These are phyloP conservation scores for Schlechtendalia chinensis DNA, from an alignment of 1,140 invertebrate species.

Conservation along the genomic window DNA sequence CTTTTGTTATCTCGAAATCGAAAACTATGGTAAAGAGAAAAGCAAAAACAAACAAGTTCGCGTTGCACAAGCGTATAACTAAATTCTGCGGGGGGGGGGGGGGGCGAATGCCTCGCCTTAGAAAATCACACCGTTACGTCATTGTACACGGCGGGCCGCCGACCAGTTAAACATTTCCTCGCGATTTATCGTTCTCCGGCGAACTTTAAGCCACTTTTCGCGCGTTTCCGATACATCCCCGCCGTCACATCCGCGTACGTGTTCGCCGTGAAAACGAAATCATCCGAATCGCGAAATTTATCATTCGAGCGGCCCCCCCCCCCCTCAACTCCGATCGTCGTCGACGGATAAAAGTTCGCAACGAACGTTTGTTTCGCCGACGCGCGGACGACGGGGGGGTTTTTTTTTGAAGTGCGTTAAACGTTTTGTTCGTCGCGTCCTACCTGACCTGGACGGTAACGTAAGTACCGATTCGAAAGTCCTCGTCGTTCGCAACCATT, in stretches of 20 bases:
- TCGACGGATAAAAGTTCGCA: constrained; percentile 28
- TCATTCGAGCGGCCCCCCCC: not conserved
- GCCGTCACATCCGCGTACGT: not conserved
- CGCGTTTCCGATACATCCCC: not conserved
- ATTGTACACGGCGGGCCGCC: not conserved
- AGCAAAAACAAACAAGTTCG: constrained; percentile 11
- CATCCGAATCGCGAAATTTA: constrained; percentile 4
- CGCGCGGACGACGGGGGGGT: too few species aligned
- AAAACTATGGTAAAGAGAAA: not conserved
- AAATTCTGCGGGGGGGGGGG: not conserved
- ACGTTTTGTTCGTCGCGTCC: too few species aligned
- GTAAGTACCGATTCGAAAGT: too few species aligned
- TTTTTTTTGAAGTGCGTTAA: too few species aligned
- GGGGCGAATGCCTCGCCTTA: not conserved
- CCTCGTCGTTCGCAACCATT: too few species aligned
- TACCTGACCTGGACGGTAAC: too few species aligned
- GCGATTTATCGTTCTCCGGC: constrained; percentile 23
- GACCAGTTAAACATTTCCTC: constrained; percentile 30
- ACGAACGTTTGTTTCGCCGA: not conserved
- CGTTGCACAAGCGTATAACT: constrained; percentile 8
- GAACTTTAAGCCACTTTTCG: constrained; percentile 20
- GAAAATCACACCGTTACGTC: constrained; percentile 28
- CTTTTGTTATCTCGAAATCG: constrained; percentile 6
- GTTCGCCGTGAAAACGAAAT: constrained; percentile 24
- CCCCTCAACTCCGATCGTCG: too few species aligned